Percentiles rank a stretch among this genome's conserved stretches.
These are phyloP conservation scores for Prunella fulvescens DNA, from an alignment of 2,113 vertebrate species.

Conservation along the genomic window DNA sequence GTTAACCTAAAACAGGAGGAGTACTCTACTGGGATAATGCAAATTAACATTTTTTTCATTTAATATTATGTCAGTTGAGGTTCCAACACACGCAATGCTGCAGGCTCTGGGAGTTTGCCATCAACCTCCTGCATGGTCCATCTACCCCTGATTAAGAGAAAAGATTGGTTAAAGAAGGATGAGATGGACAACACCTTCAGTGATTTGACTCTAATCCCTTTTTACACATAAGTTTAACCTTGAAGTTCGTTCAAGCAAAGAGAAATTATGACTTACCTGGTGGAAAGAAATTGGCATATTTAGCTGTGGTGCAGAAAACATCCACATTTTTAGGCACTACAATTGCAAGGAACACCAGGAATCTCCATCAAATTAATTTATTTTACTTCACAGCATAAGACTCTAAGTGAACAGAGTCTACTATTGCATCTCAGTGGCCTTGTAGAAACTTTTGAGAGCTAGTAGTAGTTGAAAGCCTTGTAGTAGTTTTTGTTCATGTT, in stretches of 20 bases:
- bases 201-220: not conserved
- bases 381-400: not conserved
- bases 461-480: not conserved
- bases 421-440: not conserved
- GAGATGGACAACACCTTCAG: not conserved
- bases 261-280: not conserved
- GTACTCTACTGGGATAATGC: rapidly evolving
- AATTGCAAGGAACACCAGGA: not conserved
- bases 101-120: not conserved
- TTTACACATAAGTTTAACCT: not conserved
- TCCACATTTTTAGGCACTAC: not conserved
- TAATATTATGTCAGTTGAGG: not conserved
- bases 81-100: not conserved
- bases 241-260: not conserved
- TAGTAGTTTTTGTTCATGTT: not conserved
- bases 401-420: not conserved
- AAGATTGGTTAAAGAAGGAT: not conserved
- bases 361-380: not conserved
- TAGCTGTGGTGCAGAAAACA: not conserved
- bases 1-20: not conserved
- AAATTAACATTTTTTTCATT: not conserved
- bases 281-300: not conserved
- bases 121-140: not conserved
- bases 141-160: not conserved
- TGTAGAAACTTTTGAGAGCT: not conserved